phyloP scores from a whole-genome alignment of 2,797 vertebrate genomes.

The Threskiornis aethiopicus region DNA sequence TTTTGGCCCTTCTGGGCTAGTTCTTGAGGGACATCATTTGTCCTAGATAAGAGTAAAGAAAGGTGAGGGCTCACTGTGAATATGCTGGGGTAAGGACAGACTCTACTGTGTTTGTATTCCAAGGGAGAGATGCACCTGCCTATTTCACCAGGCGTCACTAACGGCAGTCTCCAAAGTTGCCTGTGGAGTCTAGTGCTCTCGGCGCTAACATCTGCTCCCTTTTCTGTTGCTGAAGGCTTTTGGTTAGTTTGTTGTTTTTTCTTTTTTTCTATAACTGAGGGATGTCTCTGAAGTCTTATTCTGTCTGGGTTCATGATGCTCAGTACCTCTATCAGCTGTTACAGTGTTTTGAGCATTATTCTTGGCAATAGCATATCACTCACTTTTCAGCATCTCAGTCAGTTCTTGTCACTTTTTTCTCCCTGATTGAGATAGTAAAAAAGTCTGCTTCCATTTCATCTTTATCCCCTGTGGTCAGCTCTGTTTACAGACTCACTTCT shows the following conservation, averaged over 20 bases:
- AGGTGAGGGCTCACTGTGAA: background rate
- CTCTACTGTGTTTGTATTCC: background rate
- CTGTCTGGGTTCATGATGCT: background rate
- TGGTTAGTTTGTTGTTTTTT: background rate
- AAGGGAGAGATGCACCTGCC: background rate
- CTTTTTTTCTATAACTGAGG: conserved; percentile 1
- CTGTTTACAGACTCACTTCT: conserved; percentile 27
- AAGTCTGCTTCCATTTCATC: conserved; percentile 39
- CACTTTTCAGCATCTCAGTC: conserved; percentile 13
- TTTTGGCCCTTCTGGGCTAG: background rate
- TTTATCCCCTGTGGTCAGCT: conserved; percentile 23
- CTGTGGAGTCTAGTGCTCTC: background rate
- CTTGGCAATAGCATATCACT: conserved; percentile 55
- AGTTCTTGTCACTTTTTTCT: conserved; percentile 45
- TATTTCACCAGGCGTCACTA: background rate
- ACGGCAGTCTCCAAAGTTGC: background rate
- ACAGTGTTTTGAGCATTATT: conserved; percentile 31
- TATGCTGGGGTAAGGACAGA: background rate
- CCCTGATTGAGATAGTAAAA: conserved; percentile 51
- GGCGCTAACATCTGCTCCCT: background rate
- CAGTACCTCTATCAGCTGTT: conserved; percentile 49
- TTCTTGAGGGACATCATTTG: background rate
- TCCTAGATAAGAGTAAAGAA: background rate
- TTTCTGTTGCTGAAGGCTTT: background rate
- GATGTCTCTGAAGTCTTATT: conserved; percentile 42